Percentiles rank a stretch among this genome's conserved stretches.
Conservation (phyloP, 2,113 vertebrate genomes). For the Phyllostomus discolor region DNA sequence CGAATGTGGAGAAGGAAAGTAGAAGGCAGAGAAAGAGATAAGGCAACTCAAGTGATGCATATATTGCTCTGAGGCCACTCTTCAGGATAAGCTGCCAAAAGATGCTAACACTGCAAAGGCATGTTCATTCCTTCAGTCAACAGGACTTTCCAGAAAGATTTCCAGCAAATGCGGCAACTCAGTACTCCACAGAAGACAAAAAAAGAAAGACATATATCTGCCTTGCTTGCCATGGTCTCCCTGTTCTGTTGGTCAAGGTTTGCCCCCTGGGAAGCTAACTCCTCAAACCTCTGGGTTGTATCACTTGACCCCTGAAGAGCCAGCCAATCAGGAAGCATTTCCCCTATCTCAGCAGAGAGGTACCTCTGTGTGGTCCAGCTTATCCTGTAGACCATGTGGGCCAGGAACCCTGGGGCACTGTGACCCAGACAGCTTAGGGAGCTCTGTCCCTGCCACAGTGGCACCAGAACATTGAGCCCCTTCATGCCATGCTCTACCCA, state of each 20-base stretch:
- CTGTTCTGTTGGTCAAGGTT: neutral
- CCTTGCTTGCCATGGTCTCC: neutral
- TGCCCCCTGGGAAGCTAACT: neutral
- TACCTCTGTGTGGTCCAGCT: neutral
- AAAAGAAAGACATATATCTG: neutral
- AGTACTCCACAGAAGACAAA: neutral
- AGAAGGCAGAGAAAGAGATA: neutral
- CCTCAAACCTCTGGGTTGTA: neutral
- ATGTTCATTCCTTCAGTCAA: neutral
- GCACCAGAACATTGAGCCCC: neutral
- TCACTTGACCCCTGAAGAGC: neutral
- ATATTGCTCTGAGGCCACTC: fast-evolving
- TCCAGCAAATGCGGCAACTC: neutral
- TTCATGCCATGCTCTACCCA: neutral
- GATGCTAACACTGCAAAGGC: neutral
- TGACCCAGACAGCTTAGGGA: neutral
- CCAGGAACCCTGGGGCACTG: neutral
- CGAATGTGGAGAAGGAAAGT: neutral
- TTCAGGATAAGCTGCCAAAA: neutral
- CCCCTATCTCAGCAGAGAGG: neutral
- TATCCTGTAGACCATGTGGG: neutral
- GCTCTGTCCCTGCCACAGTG: neutral
- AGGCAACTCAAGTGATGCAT: too few relatives aligned
- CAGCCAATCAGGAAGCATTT: neutral
- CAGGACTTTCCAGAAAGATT: neutral